phyloP scores from a whole-genome alignment of 2,113 vertebrate species.

The Rafetus swinhoei region DNA sequence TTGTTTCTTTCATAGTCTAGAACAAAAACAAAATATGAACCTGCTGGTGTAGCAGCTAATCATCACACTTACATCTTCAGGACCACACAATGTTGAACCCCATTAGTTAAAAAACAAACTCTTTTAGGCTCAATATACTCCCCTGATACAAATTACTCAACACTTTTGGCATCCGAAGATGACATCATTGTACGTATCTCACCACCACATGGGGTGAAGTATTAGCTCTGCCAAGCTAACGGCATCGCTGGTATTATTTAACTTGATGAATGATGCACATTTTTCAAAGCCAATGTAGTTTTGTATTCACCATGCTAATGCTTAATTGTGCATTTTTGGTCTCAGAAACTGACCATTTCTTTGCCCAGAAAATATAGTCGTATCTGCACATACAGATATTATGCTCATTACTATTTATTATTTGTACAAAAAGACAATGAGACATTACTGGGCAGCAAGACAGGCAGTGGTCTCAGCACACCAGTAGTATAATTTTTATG shows the following conservation, averaged over 20 bases:
- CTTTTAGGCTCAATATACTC: not conserved
- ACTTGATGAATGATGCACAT: not conserved
- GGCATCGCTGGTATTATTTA: not conserved
- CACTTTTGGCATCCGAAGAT: not conserved
- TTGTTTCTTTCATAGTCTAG: not conserved
- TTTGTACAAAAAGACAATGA: not conserved
- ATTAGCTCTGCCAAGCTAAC: not conserved
- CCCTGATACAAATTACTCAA: not conserved
- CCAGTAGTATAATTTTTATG: not conserved
- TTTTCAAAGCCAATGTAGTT: not conserved
- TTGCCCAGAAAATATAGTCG: fast-evolving
- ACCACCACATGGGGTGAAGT: not conserved
- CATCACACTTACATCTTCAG: not conserved
- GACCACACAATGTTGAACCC: not conserved
- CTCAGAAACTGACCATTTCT: not conserved
- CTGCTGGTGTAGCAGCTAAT: not conserved
- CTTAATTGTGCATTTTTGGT: not conserved
- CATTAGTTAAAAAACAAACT: not conserved
- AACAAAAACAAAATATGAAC: not conserved
- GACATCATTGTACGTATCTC: not conserved
- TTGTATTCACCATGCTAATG: not conserved
- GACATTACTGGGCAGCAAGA: not conserved
- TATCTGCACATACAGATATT: not conserved
- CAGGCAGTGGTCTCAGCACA: not conserved
- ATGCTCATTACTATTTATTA: not conserved